phyloP scores from a whole-genome alignment of 1,140 invertebrate genomes.

The Listronotus oregonensis region DNA sequence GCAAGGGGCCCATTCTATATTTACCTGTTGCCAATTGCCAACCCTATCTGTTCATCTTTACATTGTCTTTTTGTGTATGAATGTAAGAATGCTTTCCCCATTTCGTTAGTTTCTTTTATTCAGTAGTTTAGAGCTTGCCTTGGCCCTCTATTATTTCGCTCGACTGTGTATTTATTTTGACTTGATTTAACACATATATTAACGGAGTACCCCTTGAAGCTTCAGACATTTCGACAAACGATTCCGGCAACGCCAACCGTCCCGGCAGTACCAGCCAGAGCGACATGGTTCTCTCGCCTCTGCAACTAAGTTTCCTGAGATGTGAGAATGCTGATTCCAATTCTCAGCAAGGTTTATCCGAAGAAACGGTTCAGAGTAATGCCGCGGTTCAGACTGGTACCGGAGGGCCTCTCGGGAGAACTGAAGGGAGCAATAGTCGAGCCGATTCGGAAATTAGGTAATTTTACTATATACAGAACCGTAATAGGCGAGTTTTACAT shows the following conservation, averaged over 20 bases:
- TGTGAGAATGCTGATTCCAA: slow-evolving; percentile 20
- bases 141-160: too few relatives aligned
- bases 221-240: slow-evolving; percentile 29
- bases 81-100: neutral
- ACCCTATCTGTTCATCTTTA: neutral
- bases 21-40: too few relatives aligned
- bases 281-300: slow-evolving; percentile 33
- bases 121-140: neutral
- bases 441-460: slow-evolving; percentile 33
- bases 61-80: slow-evolving; percentile 1
- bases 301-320: slow-evolving; percentile 29
- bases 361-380: slow-evolving; percentile 31
- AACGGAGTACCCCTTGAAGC: slow-evolving; percentile 35
- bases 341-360: slow-evolving; percentile 24
- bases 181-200: slow-evolving; percentile 24
- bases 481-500: neutral
- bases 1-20: too few relatives aligned
- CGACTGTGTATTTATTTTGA: slow-evolving; percentile 2
- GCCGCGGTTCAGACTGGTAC: slow-evolving; percentile 28
- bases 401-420: slow-evolving; percentile 16
- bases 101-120: neutral
- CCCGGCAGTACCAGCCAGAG: slow-evolving; percentile 23
- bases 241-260: slow-evolving; percentile 4
- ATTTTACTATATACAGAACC: neutral
- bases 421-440: slow-evolving; percentile 33